Conservation (phyloP, 2,888 invertebrate genomes). For the Camptogramma bilineatum region DNA sequence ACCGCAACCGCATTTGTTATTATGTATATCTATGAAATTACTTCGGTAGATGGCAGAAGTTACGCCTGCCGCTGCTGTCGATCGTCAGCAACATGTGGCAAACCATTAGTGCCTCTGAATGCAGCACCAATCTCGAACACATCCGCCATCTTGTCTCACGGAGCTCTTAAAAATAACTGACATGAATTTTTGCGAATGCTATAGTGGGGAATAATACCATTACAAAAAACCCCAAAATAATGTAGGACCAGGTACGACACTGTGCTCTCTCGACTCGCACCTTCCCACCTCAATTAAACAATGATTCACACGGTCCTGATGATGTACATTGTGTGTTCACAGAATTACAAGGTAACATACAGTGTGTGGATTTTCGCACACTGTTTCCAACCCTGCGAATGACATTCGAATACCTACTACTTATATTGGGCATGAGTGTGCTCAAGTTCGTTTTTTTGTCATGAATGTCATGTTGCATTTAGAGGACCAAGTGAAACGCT, state of each 20-base stretch:
- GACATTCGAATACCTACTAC: not conserved
- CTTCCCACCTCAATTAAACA: conserved; percentile 76
- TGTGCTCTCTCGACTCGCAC: conserved; percentile 51
- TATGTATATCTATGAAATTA: no score
- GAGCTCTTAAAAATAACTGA: no score
- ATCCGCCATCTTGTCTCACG: no score
- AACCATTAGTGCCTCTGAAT: no score
- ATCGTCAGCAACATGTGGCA: no score
- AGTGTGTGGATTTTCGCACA: conserved; percentile 11
- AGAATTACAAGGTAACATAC: conserved; percentile 14
- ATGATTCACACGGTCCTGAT: conserved; percentile 79
- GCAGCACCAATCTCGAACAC: no score
- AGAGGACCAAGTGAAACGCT: not conserved
- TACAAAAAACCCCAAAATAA: no score
- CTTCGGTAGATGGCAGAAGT: no score
- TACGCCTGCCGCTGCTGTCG: no score
- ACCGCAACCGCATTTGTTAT: no score
- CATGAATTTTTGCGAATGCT: no score
- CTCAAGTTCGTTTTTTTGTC: not conserved
- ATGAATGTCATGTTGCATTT: not conserved
- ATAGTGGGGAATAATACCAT: no score
- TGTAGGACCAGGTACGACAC: not conserved
- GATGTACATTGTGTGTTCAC: conserved; percentile 55
- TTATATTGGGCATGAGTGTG: not conserved
- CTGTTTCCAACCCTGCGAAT: conserved; percentile 9